phyloP scores from a whole-genome alignment of 1,140 invertebrate species.

The Probaryconus sp. region DNA sequence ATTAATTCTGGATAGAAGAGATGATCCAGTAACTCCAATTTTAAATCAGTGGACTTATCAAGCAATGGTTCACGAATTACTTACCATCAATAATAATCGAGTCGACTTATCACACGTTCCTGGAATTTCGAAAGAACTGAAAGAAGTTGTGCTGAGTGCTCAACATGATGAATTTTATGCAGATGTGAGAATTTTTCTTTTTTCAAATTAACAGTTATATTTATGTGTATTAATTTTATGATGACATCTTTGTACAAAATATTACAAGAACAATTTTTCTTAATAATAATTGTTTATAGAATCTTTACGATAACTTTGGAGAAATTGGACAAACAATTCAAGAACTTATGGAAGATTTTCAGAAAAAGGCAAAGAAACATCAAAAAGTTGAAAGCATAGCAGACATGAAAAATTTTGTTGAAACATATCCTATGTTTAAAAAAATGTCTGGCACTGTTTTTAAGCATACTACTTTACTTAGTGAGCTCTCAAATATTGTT shows the following conservation, averaged over 20 bases:
- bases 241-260: too few species aligned
- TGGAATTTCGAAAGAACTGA: conserved; percentile 91
- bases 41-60: conserved; percentile 99
- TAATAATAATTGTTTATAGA: conserved; percentile 79
- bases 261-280: conserved; percentile 28
- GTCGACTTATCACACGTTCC: conserved; percentile 92
- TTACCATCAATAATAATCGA: conserved; percentile 96
- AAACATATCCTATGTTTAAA: conserved; percentile 99
- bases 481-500: conserved; percentile 93
- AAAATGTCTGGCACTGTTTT: conserved; percentile 99
- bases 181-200: conserved; percentile 80
- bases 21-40: conserved; percentile 97
- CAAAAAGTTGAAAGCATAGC: conserved; percentile 98
- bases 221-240: too few species aligned
- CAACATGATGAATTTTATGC: conserved; percentile 99
- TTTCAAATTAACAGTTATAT: conserved; percentile 4
- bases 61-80: conserved; percentile 99
- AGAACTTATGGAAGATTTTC: conserved; percentile 98
- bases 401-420: conserved; percentile 99
- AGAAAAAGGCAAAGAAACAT: conserved; percentile 95
- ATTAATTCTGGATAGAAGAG: conserved; percentile 92
- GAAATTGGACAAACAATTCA: conserved; percentile 99
- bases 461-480: conserved; percentile 97
- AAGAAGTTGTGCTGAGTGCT: conserved; percentile 94
- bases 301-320: conserved; percentile 97